phyloP scores from a whole-genome alignment of 2,888 invertebrate genomes.

The Aquatica leii region DNA sequence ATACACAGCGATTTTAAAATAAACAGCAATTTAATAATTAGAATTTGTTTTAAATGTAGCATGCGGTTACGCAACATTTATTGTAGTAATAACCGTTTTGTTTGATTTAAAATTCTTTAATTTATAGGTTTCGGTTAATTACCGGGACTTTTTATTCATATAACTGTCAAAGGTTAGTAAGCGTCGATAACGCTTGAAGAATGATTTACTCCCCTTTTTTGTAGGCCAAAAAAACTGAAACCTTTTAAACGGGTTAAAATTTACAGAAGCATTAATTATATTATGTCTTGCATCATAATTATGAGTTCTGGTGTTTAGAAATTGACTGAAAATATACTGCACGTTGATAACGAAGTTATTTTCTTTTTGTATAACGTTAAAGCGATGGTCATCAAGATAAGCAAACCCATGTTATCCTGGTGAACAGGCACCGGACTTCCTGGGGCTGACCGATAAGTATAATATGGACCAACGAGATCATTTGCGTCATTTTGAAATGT shows the following conservation, averaged over 20 bases:
- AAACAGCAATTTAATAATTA: too few relatives aligned
- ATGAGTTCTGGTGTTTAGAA: too few relatives aligned
- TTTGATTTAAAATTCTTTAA: conserved; percentile 20
- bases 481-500: conserved; percentile 30
- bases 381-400: conserved; percentile 51
- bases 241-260: too few relatives aligned
- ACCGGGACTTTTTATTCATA: conserved; percentile 10
- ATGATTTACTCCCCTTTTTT: background rate
- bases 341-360: conserved; percentile 6
- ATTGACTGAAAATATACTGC: too few relatives aligned
- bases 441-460: conserved; percentile 40
- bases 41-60: conserved; percentile 3
- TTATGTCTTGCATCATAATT: too few relatives aligned
- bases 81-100: conserved; percentile 20
- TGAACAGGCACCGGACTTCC: conserved; percentile 54
- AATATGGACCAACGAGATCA: conserved; percentile 33
- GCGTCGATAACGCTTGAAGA: background rate
- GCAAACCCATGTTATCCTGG: conserved; percentile 53
- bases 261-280: too few relatives aligned
- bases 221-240: too few relatives aligned
- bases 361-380: conserved; percentile 6
- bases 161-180: conserved; percentile 22
- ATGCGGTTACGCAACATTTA: conserved; percentile 13
- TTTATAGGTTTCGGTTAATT: conserved; percentile 32
- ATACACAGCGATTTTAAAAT: too few relatives aligned